These are phyloP conservation scores for Magallana ariakensis DNA, from an alignment of 1,140 invertebrate genomes.

Conservation along the genomic window DNA sequence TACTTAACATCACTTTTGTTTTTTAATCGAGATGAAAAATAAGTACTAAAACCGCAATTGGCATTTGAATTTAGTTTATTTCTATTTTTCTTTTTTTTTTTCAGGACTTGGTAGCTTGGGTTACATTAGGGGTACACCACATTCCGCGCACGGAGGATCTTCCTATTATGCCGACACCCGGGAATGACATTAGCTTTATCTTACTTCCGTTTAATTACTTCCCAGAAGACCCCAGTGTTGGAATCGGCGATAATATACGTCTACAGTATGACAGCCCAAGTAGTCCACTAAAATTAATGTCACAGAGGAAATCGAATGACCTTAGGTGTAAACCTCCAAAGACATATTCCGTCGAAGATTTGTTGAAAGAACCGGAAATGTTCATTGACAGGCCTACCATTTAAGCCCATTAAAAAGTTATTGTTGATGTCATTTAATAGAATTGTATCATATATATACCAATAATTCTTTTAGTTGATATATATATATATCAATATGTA, in stretches of 20 bases:
- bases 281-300: neutral
- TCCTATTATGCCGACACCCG: slow-evolving; percentile 60
- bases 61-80: too few relatives aligned
- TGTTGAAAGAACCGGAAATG: neutral
- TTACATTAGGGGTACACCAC: slow-evolving; percentile 60
- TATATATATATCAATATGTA: too few relatives aligned
- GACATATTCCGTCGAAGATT: neutral
- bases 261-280: slow-evolving; percentile 43
- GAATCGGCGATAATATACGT: slow-evolving; percentile 45
- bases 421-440: too few relatives aligned
- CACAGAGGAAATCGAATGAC: neutral
- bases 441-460: too few relatives aligned
- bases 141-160: slow-evolving; percentile 66
- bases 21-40: too few relatives aligned
- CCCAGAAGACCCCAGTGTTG: slow-evolving; percentile 59
- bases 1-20: too few relatives aligned
- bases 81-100: neutral
- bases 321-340: slow-evolving; percentile 1
- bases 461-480: too few relatives aligned
- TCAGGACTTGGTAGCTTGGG: slow-evolving; percentile 66
- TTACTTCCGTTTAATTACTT: slow-evolving; percentile 67
- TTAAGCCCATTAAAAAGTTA: too few relatives aligned
- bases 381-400: neutral
- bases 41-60: too few relatives aligned
- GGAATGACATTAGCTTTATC: slow-evolving; percentile 55